These are phyloP conservation scores for Ophioderma brevispina DNA, from an alignment of 35 echinoderm and acorn worm species.

Conservation along the genomic window DNA sequence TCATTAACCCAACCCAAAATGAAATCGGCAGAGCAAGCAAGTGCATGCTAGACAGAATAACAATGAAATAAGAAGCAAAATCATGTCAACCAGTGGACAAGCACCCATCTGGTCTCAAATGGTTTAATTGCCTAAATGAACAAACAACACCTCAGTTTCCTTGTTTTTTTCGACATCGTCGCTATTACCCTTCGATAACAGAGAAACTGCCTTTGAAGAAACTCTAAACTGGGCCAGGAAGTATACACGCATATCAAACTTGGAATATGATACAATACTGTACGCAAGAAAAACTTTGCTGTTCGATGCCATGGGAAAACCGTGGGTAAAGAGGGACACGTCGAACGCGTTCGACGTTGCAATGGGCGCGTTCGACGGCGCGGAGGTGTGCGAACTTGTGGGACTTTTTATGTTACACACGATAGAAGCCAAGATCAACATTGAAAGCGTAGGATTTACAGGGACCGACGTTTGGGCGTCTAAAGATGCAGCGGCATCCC, in stretches of 20 bases:
- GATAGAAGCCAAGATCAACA: neutral
- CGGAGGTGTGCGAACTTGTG: constrained; percentile 34
- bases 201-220: constrained; percentile 35
- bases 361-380: constrained; percentile 25
- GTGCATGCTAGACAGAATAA: constrained; percentile 42
- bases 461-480: constrained; percentile 15
- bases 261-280: constrained; percentile 24
- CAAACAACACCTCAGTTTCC: constrained; percentile 8
- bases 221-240: constrained; percentile 13
- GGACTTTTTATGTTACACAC: constrained; percentile 17
- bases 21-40: constrained; percentile 49
- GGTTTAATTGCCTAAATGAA: constrained; percentile 18
- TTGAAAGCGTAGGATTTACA: constrained; percentile 18
- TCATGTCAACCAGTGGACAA: constrained; percentile 42
- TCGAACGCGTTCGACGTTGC: constrained; percentile 12
- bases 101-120: constrained; percentile 21
- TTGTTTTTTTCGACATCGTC: constrained; percentile 51
- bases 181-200: constrained; percentile 43
- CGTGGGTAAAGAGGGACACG: constrained; percentile 21
- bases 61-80: neutral
- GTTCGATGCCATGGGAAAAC: constrained; percentile 6
- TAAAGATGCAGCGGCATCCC: neutral
- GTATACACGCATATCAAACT: neutral
- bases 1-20: constrained; percentile 57
- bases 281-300: constrained; percentile 37